These are phyloP conservation scores for Agrotis clavis DNA, from an alignment of 2,888 invertebrate genomes.

Conservation along the genomic window DNA sequence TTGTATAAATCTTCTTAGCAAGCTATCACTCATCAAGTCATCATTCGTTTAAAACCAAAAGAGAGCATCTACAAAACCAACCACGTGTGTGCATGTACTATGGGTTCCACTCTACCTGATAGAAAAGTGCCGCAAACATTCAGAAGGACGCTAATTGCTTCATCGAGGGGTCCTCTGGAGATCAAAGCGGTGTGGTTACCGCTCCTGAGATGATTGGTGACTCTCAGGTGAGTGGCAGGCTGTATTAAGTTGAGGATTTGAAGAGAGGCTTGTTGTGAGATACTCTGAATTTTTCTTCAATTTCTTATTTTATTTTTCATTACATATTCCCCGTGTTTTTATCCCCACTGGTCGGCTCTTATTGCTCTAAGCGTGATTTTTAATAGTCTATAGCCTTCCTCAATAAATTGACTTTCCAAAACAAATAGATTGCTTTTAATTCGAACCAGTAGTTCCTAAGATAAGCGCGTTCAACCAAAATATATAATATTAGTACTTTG, in stretches of 20 bases:
- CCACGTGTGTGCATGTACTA: neutral
- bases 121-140: slow-evolving; percentile 23
- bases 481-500: too few relatives aligned
- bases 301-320: neutral
- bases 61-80: neutral
- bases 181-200: slow-evolving; percentile 21
- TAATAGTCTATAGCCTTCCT: too few relatives aligned
- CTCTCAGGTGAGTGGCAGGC: neutral
- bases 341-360: too few relatives aligned
- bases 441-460: too few relatives aligned
- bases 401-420: too few relatives aligned
- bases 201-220: slow-evolving; percentile 6
- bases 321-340: neutral
- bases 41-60: too few relatives aligned
- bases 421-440: too few relatives aligned
- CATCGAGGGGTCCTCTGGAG: slow-evolving; percentile 27
- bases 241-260: neutral
- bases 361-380: too few relatives aligned
- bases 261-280: neutral
- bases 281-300: neutral
- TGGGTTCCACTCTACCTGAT: neutral
- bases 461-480: too few relatives aligned
- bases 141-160: slow-evolving; percentile 29
- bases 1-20: too few relatives aligned
- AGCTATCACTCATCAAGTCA: too few relatives aligned